Evolutionary conservation across 2,888 invertebrate species (phyloP), one percentile per base, ranked within the genome.

Genomic region (Candidula unifasciata): DNA sequence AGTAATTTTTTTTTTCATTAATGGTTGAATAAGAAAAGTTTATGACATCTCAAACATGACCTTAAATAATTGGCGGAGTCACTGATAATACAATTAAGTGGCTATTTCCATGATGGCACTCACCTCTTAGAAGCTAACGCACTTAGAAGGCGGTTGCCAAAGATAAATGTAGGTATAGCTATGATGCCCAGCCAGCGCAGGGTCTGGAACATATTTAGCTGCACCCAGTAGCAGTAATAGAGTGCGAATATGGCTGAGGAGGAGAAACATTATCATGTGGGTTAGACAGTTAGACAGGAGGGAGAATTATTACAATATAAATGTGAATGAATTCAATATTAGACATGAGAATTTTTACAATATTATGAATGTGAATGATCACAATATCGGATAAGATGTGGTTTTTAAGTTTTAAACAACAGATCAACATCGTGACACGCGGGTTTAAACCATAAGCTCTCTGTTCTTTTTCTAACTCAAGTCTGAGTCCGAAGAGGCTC

Each of bases 131-230:
- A 94, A 37, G 96, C 97, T 89, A 99, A 96, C 86, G 96, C 95
- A 85, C 97, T 96, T 90, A 99, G 95, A 93, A 99, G 95, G 89
- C 97, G 96, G 94, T 98, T 98, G 2, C 99, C 99, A 86, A 97
- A 96, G 66, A 99, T 95, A 95, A 99, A 99, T 84, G 99, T 98
- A 88, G 98, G 95, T 66, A 96, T 95, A 84, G 96, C 98, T 83
- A 99, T 95, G 86, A 97, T 96, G 88, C 97, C 95, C 90, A 99
- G 95, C 95, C 97, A 97, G 90, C 97, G 96, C 90, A 98, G 95
- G 30, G 99, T 98, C 89, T 96, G 96, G 95, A 99, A 99, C 99
- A 99, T 99, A 92, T 97, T 96, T 90, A 99, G 95, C 92, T 96
- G 95, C 89, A 98, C 94, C 98, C 99, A 99, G 95, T 99, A 98